Evolutionary conservation across 1,140 invertebrate species (phyloP).

Genomic region (Planococcus citri): DNA sequence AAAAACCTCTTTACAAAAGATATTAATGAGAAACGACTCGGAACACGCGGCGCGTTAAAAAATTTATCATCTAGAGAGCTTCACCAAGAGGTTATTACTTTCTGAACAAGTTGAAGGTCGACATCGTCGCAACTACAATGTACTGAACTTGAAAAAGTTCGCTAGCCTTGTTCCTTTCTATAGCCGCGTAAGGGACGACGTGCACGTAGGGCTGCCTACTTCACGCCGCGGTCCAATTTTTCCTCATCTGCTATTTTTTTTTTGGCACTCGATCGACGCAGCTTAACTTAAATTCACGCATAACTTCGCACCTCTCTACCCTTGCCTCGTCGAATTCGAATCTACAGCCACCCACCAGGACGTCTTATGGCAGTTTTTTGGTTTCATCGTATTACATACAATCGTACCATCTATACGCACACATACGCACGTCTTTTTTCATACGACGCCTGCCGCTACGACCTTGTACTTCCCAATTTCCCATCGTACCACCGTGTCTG

Average conservation of each 20-base stretch:
- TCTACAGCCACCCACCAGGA: too few relatives aligned
- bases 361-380: neutral
- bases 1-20: neutral
- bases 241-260: too few relatives aligned
- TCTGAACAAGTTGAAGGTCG: neutral
- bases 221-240: too few relatives aligned
- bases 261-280: too few relatives aligned
- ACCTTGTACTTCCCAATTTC: neutral
- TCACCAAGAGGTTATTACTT: neutral
- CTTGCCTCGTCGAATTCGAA: too few relatives aligned
- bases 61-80: neutral
- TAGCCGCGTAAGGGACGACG: neutral
- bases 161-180: neutral
- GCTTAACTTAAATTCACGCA: too few relatives aligned
- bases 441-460: neutral
- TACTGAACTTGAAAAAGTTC: constrained; percentile 3
- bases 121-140: neutral
- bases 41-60: neutral
- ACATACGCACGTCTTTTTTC: too few relatives aligned
- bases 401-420: too few relatives aligned
- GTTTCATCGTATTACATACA: neutral
- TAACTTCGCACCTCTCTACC: too few relatives aligned
- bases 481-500: neutral
- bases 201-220: too few relatives aligned
- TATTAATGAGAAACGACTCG: neutral